Conservation (phyloP, 2,797 vertebrate genomes). For the Helostoma temminkii region DNA sequence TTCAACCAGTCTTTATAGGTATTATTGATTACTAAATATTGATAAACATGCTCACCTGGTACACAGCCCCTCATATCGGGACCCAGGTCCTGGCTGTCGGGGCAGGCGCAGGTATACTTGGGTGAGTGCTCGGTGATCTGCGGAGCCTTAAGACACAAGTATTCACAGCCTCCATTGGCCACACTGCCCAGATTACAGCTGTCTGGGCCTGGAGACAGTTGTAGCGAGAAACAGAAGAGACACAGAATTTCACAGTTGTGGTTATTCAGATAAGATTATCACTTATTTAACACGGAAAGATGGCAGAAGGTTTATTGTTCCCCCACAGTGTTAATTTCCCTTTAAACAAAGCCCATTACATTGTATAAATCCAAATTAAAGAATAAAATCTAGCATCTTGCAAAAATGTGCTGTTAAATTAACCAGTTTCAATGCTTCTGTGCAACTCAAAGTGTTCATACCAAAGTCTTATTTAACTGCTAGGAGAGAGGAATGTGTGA, state of each 20-base stretch:
- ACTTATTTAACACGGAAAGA: constrained; percentile 28
- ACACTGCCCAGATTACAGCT: constrained; percentile 92
- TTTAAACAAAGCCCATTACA: constrained; percentile 21
- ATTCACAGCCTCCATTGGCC: constrained; percentile 94
- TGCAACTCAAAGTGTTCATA: constrained; percentile 1
- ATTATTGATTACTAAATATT: constrained; percentile 48
- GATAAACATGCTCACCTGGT: constrained; percentile 81
- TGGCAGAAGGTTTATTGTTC: constrained; percentile 11
- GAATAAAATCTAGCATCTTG: constrained; percentile 9
- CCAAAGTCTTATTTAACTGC: not conserved
- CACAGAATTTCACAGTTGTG: constrained; percentile 26
- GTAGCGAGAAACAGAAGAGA: constrained; percentile 18
- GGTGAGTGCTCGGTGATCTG: constrained; percentile 94
- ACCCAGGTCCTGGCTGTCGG: constrained; percentile 92
- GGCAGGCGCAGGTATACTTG: constrained; percentile 96
- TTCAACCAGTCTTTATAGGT: constrained; percentile 29
- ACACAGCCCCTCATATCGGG: constrained; percentile 94
- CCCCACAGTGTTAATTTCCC: constrained; percentile 6
- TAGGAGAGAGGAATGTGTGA: constrained; percentile 1
- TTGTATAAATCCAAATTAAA: constrained; percentile 5
- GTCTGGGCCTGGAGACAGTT: constrained; percentile 87
- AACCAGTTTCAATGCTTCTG: not conserved
- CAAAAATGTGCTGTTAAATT: constrained; percentile 14
- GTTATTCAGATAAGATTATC: constrained; percentile 48
- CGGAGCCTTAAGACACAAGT: constrained; percentile 96